phyloP scores from a whole-genome alignment of 1,140 invertebrate genomes.

The Drosophila nigromelanica region DNA sequence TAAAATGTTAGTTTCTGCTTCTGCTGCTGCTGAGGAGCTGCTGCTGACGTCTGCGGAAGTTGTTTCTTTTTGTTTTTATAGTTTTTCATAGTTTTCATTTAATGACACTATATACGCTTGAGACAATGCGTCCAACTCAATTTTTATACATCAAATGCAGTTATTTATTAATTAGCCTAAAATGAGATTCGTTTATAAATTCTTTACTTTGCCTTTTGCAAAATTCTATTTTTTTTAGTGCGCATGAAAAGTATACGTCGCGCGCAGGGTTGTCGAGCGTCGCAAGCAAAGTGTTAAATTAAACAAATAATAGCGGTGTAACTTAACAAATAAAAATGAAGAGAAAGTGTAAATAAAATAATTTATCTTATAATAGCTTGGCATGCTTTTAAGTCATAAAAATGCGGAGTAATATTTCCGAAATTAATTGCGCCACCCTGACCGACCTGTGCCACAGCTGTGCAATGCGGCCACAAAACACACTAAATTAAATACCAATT shows the following conservation, averaged over 20 bases:
- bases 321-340: neutral
- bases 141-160: constrained; percentile 44
- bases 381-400: constrained; percentile 25
- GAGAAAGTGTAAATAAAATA: neutral
- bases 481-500: constrained; percentile 7
- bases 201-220: constrained; percentile 35
- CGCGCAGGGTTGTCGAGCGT: constrained; percentile 44
- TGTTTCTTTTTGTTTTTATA: constrained; percentile 62
- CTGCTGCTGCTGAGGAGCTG: constrained; percentile 27
- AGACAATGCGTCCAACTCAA: neutral
- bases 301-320: neutral
- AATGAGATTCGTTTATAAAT: constrained; percentile 67
- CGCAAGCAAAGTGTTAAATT: neutral
- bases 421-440: neutral
- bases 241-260: constrained; percentile 63
- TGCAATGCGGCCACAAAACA: neutral
- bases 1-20: constrained; percentile 42
- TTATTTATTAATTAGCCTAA: constrained; percentile 26
- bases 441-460: constrained; percentile 50
- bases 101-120: constrained; percentile 30
- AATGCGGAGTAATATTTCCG: neutral
- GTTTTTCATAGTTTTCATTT: constrained; percentile 48
- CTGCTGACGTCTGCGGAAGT: constrained; percentile 68
- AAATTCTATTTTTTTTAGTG: constrained; percentile 49
- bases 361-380: neutral